Evolutionary conservation across 2,888 invertebrate genomes (phyloP).

Genomic region (Diogma glabrata): DNA sequence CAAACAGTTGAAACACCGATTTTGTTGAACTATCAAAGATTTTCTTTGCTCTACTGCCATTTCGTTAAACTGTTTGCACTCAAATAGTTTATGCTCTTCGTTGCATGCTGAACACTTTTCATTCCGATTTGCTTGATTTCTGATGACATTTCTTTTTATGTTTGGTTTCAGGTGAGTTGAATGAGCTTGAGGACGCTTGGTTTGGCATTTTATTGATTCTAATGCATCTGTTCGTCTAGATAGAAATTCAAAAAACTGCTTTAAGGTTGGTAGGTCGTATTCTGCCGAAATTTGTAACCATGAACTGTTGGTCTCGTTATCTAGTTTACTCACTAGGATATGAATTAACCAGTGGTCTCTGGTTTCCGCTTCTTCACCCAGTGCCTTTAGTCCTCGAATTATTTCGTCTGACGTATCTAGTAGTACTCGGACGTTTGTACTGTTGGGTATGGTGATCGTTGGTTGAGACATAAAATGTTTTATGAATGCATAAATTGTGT

Average conservation of each 20-base stretch:
- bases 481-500: background rate
- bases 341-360: background rate
- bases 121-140: background rate
- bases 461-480: background rate
- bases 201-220: background rate
- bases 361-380: background rate
- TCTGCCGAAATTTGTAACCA: background rate
- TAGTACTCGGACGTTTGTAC: background rate
- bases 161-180: background rate
- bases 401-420: background rate
- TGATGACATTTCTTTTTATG: background rate
- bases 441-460: background rate
- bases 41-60: background rate
- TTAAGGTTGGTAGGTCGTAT: background rate
- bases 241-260: background rate
- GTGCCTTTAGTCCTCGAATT: background rate
- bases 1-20: background rate
- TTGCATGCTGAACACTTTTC: conserved; percentile 1
- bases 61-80: background rate
- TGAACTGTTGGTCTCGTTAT: background rate
- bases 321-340: background rate
- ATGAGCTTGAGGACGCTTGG: background rate
- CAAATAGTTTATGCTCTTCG: background rate
- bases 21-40: background rate
- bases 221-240: background rate